These are phyloP conservation scores for Amyelois transitella DNA, from an alignment of 1,140 invertebrate species.

Conservation along the genomic window DNA sequence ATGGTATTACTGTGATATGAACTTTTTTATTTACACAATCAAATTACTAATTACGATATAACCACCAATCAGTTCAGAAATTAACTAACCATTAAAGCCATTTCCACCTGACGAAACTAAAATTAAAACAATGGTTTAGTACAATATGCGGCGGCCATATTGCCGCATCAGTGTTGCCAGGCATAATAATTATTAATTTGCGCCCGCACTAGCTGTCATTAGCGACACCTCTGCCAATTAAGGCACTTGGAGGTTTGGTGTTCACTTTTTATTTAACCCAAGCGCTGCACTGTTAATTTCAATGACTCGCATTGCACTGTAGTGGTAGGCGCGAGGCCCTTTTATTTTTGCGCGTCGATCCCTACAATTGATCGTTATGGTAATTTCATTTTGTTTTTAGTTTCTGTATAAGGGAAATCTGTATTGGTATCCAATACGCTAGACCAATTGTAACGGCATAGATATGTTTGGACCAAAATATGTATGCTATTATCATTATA, in stretches of 20 bases:
- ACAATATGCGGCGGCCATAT: constrained; percentile 62
- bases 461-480: too few species aligned
- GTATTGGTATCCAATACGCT: too few species aligned
- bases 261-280: constrained; percentile 51
- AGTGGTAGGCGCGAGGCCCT: constrained; percentile 17
- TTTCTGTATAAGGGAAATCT: too few species aligned
- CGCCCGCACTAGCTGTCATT: constrained; percentile 60
- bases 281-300: constrained; percentile 47
- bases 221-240: constrained; percentile 71
- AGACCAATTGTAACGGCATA: too few species aligned
- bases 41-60: too few species aligned
- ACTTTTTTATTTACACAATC: too few species aligned
- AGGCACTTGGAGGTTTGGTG: constrained; percentile 41
- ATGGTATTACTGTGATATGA: too few species aligned
- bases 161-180: constrained; percentile 61
- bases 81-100: background rate
- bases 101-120: background rate
- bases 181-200: constrained; percentile 72
- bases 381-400: too few species aligned
- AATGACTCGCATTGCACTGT: constrained; percentile 37
- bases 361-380: constrained; percentile 4
- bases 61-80: background rate
- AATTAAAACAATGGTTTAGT: constrained; percentile 31
- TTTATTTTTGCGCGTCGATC: constrained; percentile 5
- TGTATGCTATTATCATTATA: too few species aligned